Conservation (phyloP, 2,888 invertebrate genomes). For the Pseudococcus viburni region DNA sequence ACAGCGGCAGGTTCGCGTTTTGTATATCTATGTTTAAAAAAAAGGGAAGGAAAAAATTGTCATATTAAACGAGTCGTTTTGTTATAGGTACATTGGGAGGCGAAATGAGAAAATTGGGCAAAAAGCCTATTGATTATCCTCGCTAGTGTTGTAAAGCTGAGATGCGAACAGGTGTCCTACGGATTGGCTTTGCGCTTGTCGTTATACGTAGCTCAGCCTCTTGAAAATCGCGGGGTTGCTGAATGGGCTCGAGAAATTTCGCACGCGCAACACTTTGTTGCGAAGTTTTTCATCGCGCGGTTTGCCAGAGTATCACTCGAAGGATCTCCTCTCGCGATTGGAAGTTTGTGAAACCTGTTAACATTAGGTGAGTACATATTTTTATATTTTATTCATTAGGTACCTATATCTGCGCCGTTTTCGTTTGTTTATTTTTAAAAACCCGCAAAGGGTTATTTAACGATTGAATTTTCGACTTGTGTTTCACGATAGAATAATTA, state of each 20-base stretch:
- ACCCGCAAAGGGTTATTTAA: too few species aligned
- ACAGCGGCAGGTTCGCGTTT: background rate
- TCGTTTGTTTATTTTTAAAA: too few species aligned
- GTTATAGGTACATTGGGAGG: constrained; percentile 14
- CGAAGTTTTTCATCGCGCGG: constrained; percentile 64
- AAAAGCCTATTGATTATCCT: constrained; percentile 65
- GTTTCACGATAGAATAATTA: too few species aligned
- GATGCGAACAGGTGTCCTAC: constrained; percentile 66
- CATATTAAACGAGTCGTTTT: constrained; percentile 25
- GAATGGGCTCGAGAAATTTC: constrained; percentile 58
- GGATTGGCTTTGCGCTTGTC: constrained; percentile 66
- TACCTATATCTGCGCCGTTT: too few species aligned
- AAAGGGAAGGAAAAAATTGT: constrained; percentile 12
- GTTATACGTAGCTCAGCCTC: constrained; percentile 54
- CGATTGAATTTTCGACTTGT: too few species aligned
- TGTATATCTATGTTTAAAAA: background rate
- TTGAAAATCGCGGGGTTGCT: constrained; percentile 59
- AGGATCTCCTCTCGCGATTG: constrained; percentile 57
- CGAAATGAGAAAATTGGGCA: constrained; percentile 60
- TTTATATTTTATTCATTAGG: background rate
- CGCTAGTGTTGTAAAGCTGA: constrained; percentile 58
- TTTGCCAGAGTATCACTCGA: constrained; percentile 48
- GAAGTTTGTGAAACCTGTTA: constrained; percentile 61
- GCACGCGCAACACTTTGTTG: constrained; percentile 65
- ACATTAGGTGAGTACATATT: constrained; percentile 55